A percentile compares a stretch with the other conserved stretches of the same genome.
Evolutionary conservation across 2,888 invertebrate genomes (phyloP).

Genomic region (Nebria brevicollis): DNA sequence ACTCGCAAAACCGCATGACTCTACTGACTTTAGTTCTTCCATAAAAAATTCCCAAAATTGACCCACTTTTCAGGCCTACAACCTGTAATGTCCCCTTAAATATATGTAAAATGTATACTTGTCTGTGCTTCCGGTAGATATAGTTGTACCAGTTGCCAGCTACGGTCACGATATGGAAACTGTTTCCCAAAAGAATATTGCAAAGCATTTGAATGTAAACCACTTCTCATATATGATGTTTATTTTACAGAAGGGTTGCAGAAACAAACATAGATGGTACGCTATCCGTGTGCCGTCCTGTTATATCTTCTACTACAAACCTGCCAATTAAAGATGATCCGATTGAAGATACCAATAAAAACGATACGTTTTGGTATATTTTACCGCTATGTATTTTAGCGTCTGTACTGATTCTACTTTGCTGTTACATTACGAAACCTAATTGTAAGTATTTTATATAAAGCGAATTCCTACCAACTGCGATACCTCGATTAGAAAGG

Average conservation of each 20-base stretch:
- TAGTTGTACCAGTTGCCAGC: no score
- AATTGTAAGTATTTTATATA: not conserved
- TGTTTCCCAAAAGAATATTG: no score
- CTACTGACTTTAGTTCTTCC: no score
- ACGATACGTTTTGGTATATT: not conserved
- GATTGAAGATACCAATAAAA: not conserved
- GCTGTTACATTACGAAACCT: not conserved
- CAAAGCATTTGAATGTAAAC: not conserved
- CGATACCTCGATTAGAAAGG: not conserved
- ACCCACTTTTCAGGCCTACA: no score
- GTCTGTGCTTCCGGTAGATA: no score
- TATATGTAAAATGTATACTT: no score
- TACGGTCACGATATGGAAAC: no score
- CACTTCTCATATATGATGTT: not conserved
- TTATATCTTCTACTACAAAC: not conserved
- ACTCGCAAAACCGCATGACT: no score
- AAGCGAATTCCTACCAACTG: not conserved
- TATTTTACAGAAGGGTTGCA: constrained; percentile 25
- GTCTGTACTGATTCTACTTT: not conserved
- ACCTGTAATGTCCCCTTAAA: no score
- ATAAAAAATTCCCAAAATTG: no score
- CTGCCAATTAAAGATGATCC: not conserved
- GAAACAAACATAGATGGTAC: constrained; percentile 25
- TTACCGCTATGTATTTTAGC: not conserved
- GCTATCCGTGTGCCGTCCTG: constrained; percentile 14